Evolutionary conservation across 2,888 invertebrate genomes (phyloP).

Genomic region (Amiota communis): DNA sequence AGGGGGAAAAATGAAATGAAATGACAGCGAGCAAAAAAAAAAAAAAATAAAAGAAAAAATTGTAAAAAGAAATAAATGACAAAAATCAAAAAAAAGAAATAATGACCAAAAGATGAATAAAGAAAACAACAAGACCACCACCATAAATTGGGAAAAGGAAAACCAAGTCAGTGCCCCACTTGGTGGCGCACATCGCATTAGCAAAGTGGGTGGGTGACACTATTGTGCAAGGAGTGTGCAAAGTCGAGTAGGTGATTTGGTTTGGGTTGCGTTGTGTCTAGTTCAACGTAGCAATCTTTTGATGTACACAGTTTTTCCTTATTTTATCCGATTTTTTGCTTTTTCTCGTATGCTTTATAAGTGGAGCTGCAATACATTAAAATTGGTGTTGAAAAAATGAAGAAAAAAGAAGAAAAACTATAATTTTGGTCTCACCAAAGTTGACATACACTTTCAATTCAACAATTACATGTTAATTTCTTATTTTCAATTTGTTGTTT

Average conservation of each 20-base stretch:
- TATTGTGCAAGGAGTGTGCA: too few relatives aligned
- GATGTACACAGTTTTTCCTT: slow-evolving; percentile 33
- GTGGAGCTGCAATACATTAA: slow-evolving; percentile 52
- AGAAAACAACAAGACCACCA: background rate
- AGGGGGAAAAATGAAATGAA: slow-evolving; percentile 11
- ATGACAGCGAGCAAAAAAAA: slow-evolving; percentile 18
- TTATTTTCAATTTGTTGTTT: too few relatives aligned
- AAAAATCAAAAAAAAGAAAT: slow-evolving; percentile 23
- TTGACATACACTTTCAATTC: too few relatives aligned
- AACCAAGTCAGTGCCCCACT: slow-evolving; percentile 17
- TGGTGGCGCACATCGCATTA: slow-evolving; percentile 64
- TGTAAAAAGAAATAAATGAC: slow-evolving; percentile 11
- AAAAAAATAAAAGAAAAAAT: slow-evolving; percentile 23
- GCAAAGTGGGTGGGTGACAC: slow-evolving; percentile 54
- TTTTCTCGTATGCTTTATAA: slow-evolving; percentile 45
- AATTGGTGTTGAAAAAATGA: slow-evolving; percentile 36
- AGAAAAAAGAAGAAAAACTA: slow-evolving; percentile 32
- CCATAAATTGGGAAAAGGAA: background rate
- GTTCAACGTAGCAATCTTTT: slow-evolving; percentile 45
- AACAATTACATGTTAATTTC: too few relatives aligned
- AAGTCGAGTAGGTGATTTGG: slow-evolving; percentile 30
- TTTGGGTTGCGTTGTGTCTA: background rate
- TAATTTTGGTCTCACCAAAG: too few relatives aligned
- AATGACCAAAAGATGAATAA: slow-evolving; percentile 24
- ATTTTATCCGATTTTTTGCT: slow-evolving; percentile 1